phyloP scores from a whole-genome alignment of 2,797 vertebrate genomes.

The Mormyrops attenuatus region DNA sequence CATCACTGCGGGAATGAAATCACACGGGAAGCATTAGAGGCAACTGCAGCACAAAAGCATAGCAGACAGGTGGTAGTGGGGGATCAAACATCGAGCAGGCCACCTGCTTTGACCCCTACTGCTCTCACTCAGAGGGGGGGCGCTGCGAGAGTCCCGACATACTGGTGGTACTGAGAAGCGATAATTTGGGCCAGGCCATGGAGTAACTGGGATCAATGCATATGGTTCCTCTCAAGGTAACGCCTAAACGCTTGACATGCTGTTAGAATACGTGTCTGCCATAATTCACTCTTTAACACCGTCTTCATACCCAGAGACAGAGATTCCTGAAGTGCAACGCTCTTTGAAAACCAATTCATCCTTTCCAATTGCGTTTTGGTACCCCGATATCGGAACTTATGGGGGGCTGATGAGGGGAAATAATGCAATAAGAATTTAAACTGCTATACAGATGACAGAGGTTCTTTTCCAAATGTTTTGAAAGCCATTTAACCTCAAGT shows the following conservation, averaged over 20 bases:
- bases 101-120: conserved; percentile 2
- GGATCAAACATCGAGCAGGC: conserved; percentile 1
- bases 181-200: neutral
- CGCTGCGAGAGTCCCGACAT: neutral
- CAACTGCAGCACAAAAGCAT: conserved; percentile 28
- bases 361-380: neutral
- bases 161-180: neutral
- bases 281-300: neutral
- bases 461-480: neutral
- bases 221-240: neutral
- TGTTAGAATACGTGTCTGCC: neutral
- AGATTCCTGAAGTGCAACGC: neutral
- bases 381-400: neutral
- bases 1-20: conserved; percentile 42
- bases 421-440: neutral
- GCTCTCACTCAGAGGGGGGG: neutral
- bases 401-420: neutral
- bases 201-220: neutral
- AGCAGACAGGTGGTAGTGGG: neutral
- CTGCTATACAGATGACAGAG: neutral
- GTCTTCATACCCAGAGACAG: neutral
- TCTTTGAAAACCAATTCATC: neutral
- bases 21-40: conserved; percentile 50
- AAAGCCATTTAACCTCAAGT: neutral
- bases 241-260: neutral